A percentile compares a stretch with the other conserved stretches of the same genome.
Evolutionary conservation across 2,113 vertebrate genomes (phyloP).

Genomic region (Serinus canaria): DNA sequence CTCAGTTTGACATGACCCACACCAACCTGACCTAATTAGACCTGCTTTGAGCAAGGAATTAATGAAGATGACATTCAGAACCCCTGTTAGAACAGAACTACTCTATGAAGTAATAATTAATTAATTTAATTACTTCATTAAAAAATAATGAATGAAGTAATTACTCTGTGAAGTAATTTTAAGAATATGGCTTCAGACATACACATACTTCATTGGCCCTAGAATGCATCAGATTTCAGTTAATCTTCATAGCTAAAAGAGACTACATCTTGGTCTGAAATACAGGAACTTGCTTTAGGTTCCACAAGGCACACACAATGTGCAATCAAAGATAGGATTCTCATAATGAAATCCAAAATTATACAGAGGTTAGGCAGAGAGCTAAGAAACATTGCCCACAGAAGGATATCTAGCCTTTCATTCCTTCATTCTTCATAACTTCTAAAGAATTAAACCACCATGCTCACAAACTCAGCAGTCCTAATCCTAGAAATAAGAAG

Average conservation of each 20-base stretch:
- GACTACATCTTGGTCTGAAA: neutral
- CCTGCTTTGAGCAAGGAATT: neutral
- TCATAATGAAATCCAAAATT: neutral
- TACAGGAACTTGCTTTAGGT: neutral
- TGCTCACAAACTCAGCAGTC: neutral
- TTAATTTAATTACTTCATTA: neutral
- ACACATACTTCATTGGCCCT: neutral
- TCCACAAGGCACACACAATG: neutral
- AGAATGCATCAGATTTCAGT: neutral
- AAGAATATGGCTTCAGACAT: neutral
- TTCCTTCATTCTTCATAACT: neutral
- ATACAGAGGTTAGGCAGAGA: neutral
- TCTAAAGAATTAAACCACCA: neutral
- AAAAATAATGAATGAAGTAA: neutral
- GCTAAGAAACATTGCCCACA: neutral
- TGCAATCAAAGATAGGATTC: neutral
- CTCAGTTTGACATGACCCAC: neutral
- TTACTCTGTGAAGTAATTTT: neutral
- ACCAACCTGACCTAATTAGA: neutral
- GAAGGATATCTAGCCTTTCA: neutral
- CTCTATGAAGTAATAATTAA: neutral
- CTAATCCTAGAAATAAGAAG: neutral
- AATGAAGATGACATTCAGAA: neutral
- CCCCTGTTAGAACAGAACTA: neutral
- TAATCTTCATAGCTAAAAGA: neutral